Evolutionary conservation across 1,140 invertebrate genomes (phyloP), one percentile per base, ranked within the genome.

Genomic region (Ceratina japonica): DNA sequence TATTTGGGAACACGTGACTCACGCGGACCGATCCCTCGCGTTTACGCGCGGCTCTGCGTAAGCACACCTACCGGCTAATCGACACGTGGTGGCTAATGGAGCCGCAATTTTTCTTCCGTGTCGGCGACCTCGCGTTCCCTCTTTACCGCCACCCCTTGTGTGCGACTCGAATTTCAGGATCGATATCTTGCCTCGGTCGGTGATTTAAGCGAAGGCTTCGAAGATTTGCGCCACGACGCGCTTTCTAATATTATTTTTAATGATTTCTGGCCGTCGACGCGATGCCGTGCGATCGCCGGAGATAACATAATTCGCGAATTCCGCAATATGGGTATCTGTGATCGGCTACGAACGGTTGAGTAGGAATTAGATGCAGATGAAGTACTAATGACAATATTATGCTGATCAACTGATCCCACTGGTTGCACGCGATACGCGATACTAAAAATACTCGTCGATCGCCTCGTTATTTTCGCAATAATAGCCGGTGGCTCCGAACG

Each of bases 371-470:
- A 44, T 16, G 31, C 20, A 59, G 31, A 71, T n/a, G 56, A 72
- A 49, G 37, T 72, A 49, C 37, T 18, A 27, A 72, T 24, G 16
- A 61, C 61, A 72, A 61, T 5, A n/a, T 22, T 20, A 49, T 20
- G 69, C 3, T 37, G 58, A 61, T 37, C 44, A 24, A 3, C 31
- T 1, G 24, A 37, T 37, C n/a, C n/a, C 18, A 20, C 27, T 4
- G 12, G n/a, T 37, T 10, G 37, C 16, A 18, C 16, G 10, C 7
- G 18, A 61, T 72, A 58, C 22, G 16, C 18, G 52, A 13, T 3
- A 24, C 27, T 72, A 61, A 72, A 49, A 72, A 16, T 49, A 24
- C 16, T 71, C 69, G n/a, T 72, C 70, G 15, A 72, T 61, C 70
- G 15, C 0, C 37, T 49, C 16, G 15, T 72, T 72, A 44, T 12